Evolutionary conservation across 1,140 invertebrate species (phyloP).

Genomic region (Hycleus cichorii): DNA sequence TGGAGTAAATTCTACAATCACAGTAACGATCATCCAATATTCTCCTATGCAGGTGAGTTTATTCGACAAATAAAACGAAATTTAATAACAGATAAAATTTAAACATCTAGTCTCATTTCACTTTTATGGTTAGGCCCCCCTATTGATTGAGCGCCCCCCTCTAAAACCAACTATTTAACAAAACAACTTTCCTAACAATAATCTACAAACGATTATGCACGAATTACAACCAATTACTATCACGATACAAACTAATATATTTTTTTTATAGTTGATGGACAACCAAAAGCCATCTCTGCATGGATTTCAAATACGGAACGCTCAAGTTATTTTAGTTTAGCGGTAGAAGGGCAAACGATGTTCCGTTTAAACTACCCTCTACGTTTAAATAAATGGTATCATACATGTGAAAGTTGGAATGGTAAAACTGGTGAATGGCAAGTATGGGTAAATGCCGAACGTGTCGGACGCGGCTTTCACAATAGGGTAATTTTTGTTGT

Average conservation of each 20-base stretch:
- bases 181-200: too few species aligned
- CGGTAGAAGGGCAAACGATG: conserved; percentile 70
- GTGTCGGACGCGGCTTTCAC: conserved; percentile 73
- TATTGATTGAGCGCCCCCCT: too few species aligned
- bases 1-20: conserved; percentile 78
- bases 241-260: background rate
- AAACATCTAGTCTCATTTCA: too few species aligned
- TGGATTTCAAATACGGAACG: conserved; percentile 72
- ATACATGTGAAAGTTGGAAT: conserved; percentile 79
- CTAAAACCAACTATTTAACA: too few species aligned
- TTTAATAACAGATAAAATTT: too few species aligned
- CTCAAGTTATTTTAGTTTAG: conserved; percentile 72
- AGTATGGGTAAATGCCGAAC: conserved; percentile 74
- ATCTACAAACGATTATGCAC: too few species aligned
- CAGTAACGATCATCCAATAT: conserved; percentile 68
- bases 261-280: conserved; percentile 53
- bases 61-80: background rate
- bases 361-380: conserved; percentile 75
- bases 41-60: conserved; percentile 70
- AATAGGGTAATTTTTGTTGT: conserved; percentile 57
- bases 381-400: conserved; percentile 73
- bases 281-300: conserved; percentile 60
- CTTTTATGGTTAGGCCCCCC: too few species aligned
- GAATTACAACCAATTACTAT: too few species aligned
- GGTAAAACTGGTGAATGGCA: conserved; percentile 80